These are phyloP conservation scores for Nerophis lumbriciformis DNA, from an alignment of 2,113 vertebrate species.

Conservation along the genomic window DNA sequence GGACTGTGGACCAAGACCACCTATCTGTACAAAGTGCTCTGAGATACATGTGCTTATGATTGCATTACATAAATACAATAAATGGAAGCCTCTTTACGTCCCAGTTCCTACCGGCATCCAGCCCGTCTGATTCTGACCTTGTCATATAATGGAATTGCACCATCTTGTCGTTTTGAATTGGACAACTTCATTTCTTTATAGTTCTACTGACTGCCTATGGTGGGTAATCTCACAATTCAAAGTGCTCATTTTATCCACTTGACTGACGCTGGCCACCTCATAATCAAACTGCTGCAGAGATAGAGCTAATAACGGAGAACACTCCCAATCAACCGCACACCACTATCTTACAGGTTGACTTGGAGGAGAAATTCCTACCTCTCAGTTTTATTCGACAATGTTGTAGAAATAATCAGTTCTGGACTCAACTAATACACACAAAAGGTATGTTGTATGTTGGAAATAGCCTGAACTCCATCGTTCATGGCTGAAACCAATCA, in stretches of 20 bases:
- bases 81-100: background rate
- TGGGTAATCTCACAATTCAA: slow-evolving; percentile 38
- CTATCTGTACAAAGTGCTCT: too few species aligned
- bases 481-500: too few species aligned
- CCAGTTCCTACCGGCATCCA: slow-evolving; percentile 9
- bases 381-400: too few species aligned
- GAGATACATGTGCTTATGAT: too few species aligned
- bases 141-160: slow-evolving; percentile 49
- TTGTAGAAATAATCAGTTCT: too few species aligned
- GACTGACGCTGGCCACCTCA: slow-evolving; percentile 41
- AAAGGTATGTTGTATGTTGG: too few species aligned
- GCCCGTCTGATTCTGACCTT: slow-evolving; percentile 49
- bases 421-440: too few species aligned
- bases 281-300: slow-evolving; percentile 9
- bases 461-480: too few species aligned
- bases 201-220: slow-evolving; percentile 22
- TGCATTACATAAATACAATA: too few species aligned
- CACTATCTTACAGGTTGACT: slow-evolving; percentile 6
- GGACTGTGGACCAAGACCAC: too few species aligned
- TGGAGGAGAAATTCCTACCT: slow-evolving; percentile 5
- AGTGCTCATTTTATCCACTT: slow-evolving; percentile 47
- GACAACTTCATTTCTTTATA: slow-evolving; percentile 49
- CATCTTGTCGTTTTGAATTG: slow-evolving; percentile 49
- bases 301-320: slow-evolving; percentile 14
- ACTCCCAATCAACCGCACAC: slow-evolving; percentile 31